Base-by-base conservation (phyloP, 2,888 invertebrate genomes). In the Nemurella pictetii region DNA sequence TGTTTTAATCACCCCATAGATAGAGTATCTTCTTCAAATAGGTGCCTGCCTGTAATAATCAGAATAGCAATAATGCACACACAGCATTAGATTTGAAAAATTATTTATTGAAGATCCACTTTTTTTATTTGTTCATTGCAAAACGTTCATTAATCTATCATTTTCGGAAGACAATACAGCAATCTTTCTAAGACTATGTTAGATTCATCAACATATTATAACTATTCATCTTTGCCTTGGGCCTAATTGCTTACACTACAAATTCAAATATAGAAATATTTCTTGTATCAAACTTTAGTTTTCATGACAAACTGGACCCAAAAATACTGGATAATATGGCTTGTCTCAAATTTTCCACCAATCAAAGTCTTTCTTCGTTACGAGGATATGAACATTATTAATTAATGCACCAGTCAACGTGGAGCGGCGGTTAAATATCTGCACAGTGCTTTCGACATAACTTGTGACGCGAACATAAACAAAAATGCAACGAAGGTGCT, bases 261-360 rank as follows among this genome's bases (percentile, higher is more conserved):
- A 5, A 30, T 78, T 27, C 78, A 78, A 78, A 78, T 78, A 78
- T 30, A 78, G 26, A 78, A 78, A 30, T 78, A 78, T 78, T 78
- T 78, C 55, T 28, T 78, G 78, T 78, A 78, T 78, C 78, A 78
- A 78, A 78, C 30, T 28, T 78, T 78, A 78, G 78, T 78, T 78
- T 27, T 29, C 26, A 78, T 30, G 4, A 28, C 78, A 28, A 78
- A 7, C 78, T 78, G 78, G 78, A 78, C 78, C 78, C 78, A 78
- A 78, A 75, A 75, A 78, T 78, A 29, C 78, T n/a, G 75, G 25
- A 25, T 9, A 75, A 75, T 75, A 75, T 28, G 55, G 55, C 55
- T 55, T 55, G 55, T 55, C 55, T 55, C 20, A 55, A 20, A 55
- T 55, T 15, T 55, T 20, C 55, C 55, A 55, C 20, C 55, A 55